Percentiles rank a stretch among this genome's conserved stretches.
These are phyloP conservation scores for Acheta domesticus DNA, from an alignment of 2,888 invertebrate species.

Conservation along the genomic window DNA sequence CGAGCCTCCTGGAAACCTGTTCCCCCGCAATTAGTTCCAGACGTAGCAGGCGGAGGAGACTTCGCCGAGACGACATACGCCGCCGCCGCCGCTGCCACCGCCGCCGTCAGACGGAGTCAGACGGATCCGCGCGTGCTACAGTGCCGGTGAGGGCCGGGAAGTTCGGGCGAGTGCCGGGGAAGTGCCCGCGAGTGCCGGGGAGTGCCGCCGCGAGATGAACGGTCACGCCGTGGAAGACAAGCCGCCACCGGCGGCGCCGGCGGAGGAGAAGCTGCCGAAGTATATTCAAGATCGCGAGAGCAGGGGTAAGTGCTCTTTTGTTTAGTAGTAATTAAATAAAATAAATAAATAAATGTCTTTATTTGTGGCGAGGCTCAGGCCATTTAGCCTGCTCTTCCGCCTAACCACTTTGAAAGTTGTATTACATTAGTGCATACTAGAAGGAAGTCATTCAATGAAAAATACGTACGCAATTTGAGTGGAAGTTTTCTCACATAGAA, in stretches of 20 bases:
- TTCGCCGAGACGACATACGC: neutral
- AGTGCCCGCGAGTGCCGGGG: neutral
- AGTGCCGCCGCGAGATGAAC: neutral
- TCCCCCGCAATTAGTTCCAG: constrained; percentile 1
- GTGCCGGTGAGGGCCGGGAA: neutral
- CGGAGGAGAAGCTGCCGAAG: neutral
- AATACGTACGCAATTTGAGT: too few relatives aligned
- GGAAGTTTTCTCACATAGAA: too few relatives aligned
- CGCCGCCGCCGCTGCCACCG: neutral
- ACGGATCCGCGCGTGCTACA: too few relatives aligned
- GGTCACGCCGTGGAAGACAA: neutral
- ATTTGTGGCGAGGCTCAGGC: too few relatives aligned
- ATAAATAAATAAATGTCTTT: too few relatives aligned
- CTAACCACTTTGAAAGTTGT: too few relatives aligned
- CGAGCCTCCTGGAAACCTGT: neutral
- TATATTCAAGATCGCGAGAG: neutral
- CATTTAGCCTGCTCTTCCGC: too few relatives aligned
- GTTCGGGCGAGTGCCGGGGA: neutral
- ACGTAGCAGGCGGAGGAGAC: neutral
- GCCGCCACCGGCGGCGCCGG: neutral
- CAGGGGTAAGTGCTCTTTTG: neutral
- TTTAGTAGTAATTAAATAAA: too few relatives aligned
- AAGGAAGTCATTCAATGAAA: too few relatives aligned
- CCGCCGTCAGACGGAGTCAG: neutral
- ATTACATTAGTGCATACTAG: too few relatives aligned